Conservation (phyloP, 1,140 invertebrate species). For the Probaryconus sp. region DNA sequence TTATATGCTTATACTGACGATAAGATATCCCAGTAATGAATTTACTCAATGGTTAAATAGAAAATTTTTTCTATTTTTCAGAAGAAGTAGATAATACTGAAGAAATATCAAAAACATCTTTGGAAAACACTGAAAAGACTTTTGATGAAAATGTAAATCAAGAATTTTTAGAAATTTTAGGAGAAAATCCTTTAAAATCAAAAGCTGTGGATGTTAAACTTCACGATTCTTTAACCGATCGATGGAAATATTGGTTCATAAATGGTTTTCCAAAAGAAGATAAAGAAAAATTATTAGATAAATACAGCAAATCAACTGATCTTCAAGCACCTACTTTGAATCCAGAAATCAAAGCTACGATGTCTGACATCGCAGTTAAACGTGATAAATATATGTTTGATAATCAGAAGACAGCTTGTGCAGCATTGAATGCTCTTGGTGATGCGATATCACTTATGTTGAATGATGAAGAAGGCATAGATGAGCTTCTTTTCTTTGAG, state of each 20-base stretch:
- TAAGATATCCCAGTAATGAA: no score
- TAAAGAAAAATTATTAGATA: conserved; percentile 20
- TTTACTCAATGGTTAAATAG: no score
- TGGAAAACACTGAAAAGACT: no score
- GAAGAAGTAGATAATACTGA: no score
- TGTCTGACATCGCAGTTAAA: conserved; percentile 21
- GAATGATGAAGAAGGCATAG: conserved; percentile 17
- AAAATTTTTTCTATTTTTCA: no score
- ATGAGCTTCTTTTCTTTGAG: conserved; percentile 4
- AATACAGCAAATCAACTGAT: background rate
- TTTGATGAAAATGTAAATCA: conserved; percentile 1
- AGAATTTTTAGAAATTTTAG: background rate
- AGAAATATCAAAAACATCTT: no score
- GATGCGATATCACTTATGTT: conserved; percentile 20
- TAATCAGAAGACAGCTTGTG: conserved; percentile 7
- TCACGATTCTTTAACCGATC: background rate
- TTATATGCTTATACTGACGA: no score
- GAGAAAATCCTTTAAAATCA: background rate
- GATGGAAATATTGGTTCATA: background rate
- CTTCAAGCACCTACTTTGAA: conserved; percentile 17
- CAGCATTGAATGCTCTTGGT: conserved; percentile 22
- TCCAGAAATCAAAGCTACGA: conserved; percentile 7
- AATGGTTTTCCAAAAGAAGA: conserved; percentile 3
- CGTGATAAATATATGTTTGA: conserved; percentile 28
- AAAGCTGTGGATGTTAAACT: background rate